A percentile compares a stretch with the other conserved stretches of the same genome.
Conservation (phyloP, 2,888 invertebrate genomes). For the Pristionchus japonicus region DNA sequence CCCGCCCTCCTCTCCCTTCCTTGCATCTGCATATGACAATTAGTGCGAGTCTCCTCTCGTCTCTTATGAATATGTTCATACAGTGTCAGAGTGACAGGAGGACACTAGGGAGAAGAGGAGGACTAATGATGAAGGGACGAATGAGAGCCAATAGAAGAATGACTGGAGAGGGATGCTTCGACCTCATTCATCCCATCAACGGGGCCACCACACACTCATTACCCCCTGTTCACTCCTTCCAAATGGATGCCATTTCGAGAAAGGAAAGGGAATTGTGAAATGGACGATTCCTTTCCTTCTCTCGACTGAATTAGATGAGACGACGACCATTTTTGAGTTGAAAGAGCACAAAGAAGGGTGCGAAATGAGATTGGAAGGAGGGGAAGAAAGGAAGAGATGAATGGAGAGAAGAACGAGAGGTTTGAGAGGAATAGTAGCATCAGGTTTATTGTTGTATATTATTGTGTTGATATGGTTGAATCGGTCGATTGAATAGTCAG, state of each 20-base stretch:
- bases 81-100: neutral
- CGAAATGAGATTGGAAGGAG: constrained; percentile 37
- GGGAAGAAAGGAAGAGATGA: neutral
- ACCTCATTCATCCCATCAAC: neutral
- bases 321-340: constrained; percentile 30
- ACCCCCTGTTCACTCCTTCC: neutral
- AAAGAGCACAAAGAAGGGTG: constrained; percentile 20
- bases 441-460: neutral
- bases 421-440: neutral
- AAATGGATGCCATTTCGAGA: neutral
- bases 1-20: neutral
- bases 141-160: constrained; percentile 17
- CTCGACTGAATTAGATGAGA: constrained; percentile 12
- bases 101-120: neutral
- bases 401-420: neutral
- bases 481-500: neutral
- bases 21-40: constrained; percentile 47
- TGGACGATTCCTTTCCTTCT: neutral
- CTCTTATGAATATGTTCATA: constrained; percentile 43
- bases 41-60: constrained; percentile 21
- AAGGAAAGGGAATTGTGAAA: constrained; percentile 1
- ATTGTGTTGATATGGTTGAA: neutral
- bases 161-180: neutral
- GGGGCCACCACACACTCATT: neutral
- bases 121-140: constrained; percentile 2